Evolutionary conservation across 2,113 vertebrate species (phyloP).

Genomic region (Aptenodytes patagonicus): DNA sequence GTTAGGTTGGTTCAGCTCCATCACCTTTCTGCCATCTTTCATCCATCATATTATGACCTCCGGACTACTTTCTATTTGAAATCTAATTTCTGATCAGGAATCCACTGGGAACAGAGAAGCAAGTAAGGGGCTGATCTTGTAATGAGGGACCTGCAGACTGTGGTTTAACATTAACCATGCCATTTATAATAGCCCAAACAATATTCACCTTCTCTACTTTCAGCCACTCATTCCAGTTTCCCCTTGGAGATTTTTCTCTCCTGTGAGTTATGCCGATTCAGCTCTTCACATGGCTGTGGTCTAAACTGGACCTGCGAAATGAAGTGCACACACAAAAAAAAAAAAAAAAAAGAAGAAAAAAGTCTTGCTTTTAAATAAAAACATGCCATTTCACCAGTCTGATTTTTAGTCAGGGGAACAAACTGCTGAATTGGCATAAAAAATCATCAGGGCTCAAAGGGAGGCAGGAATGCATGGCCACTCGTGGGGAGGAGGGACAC

Average conservation of each 20-base stretch:
- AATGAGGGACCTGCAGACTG: background rate
- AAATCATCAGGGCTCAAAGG: background rate
- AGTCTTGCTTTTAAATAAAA: background rate
- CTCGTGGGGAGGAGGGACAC: background rate
- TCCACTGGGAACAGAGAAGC: background rate
- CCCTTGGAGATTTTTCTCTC: background rate
- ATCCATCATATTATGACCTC: background rate
- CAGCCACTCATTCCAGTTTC: background rate
- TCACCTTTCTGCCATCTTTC: background rate
- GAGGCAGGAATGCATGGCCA: background rate
- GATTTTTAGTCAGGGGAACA: background rate
- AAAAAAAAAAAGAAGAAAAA: background rate
- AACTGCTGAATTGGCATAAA: background rate
- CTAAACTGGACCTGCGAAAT: background rate
- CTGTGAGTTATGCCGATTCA: background rate
- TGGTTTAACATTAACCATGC: background rate
- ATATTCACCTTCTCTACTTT: background rate
- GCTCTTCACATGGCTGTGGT: background rate
- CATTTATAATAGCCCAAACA: background rate
- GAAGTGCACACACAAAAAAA: background rate
- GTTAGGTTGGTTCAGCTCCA: background rate
- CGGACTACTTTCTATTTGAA: background rate
- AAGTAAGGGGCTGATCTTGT: background rate
- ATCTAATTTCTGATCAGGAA: background rate
- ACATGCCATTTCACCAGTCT: background rate